phyloP scores from a whole-genome alignment of 1,140 invertebrate species.

The Rhagoletis zephyria region DNA sequence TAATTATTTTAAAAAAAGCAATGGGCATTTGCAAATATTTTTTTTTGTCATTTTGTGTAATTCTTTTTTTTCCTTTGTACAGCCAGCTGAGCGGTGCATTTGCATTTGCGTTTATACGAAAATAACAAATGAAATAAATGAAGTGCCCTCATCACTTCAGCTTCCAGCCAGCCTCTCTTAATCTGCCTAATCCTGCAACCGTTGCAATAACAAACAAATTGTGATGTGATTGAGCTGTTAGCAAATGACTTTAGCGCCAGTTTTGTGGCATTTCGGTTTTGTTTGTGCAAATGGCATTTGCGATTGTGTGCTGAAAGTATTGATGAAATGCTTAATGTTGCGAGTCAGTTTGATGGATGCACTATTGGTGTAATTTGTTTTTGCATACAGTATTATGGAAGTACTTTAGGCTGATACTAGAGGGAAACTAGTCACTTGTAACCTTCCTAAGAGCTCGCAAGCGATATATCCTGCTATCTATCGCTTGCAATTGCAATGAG shows the following conservation, averaged over 20 bases:
- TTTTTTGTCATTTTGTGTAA: neutral
- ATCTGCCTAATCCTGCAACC: constrained; percentile 44
- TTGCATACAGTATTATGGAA: no score
- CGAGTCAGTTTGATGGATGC: constrained; percentile 8
- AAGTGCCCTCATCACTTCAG: neutral
- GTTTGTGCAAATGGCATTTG: neutral
- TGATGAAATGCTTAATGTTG: neutral
- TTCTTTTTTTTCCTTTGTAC: neutral
- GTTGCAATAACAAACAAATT: constrained; percentile 35
- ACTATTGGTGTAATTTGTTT: neutral
- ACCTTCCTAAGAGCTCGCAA: no score
- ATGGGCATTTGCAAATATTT: neutral
- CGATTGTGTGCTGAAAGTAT: constrained; percentile 2
- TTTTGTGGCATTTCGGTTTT: constrained; percentile 9
- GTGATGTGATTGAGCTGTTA: constrained; percentile 10
- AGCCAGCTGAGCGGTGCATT: constrained; percentile 14
- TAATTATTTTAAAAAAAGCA: neutral
- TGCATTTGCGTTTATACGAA: neutral
- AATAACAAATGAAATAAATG: no score
- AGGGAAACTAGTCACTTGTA: no score
- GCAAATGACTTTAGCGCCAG: constrained; percentile 31
- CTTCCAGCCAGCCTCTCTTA: neutral
- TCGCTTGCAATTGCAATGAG: no score
- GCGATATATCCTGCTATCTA: no score
- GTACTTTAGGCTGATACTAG: no score